Percentiles rank a stretch among this genome's conserved stretches.
phyloP scores from a whole-genome alignment of 2,888 invertebrate species.

The Epinotia brunnichana region DNA sequence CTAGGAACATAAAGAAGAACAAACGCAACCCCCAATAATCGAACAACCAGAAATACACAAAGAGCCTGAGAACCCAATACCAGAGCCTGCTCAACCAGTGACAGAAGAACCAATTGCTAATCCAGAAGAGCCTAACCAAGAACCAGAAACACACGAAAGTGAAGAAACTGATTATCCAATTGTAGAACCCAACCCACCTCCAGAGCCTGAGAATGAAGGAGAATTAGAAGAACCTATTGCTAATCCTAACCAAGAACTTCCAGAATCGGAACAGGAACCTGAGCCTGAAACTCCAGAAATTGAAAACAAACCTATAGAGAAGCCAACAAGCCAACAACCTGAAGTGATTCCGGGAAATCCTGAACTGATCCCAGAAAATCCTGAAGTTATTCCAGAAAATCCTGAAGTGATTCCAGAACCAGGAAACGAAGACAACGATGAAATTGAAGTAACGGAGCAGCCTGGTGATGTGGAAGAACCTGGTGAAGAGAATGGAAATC shows the following conservation, averaged over 20 bases:
- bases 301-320: constrained; percentile 1
- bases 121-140: constrained; percentile 7
- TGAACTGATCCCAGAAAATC: not conserved
- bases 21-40: not conserved
- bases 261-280: not conserved
- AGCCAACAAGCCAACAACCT: not conserved
- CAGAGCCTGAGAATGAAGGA: not conserved
- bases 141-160: constrained; percentile 7
- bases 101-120: constrained; percentile 3
- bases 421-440: constrained; percentile 8
- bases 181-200: constrained; percentile 1
- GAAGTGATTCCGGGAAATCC: not conserved
- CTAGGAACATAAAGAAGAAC: constrained; percentile 30
- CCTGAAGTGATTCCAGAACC: not conserved
- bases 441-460: not conserved
- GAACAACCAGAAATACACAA: constrained; percentile 18
- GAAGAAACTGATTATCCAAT: not conserved
- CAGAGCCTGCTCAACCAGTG: not conserved
- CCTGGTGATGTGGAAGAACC: not conserved
- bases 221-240: constrained; percentile 1
- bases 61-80: not conserved
- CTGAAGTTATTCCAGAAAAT: not conserved
- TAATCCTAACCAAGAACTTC: constrained; percentile 8
- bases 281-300: not conserved
- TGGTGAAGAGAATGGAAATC: not conserved